phyloP scores from a whole-genome alignment of 2,888 invertebrate genomes.

The Elysia crispata region DNA sequence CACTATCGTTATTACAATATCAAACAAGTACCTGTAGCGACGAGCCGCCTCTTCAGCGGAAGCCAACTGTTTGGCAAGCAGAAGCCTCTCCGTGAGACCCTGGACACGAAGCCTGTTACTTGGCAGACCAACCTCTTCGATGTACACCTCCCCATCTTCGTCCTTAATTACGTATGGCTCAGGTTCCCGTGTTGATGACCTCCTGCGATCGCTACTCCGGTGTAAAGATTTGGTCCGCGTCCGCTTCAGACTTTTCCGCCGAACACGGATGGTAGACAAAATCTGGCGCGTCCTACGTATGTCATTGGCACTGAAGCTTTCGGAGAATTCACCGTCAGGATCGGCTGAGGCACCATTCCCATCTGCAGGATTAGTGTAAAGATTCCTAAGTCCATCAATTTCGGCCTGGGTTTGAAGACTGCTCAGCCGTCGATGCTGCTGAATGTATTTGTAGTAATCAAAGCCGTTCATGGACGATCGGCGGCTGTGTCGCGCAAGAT shows the following conservation, averaged over 20 bases:
- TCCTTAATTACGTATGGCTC: not conserved
- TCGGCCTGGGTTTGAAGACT: not conserved
- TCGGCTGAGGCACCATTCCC: not conserved
- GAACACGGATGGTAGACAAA: conserved; percentile 37
- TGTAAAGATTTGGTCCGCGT: not conserved
- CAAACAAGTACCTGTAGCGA: conserved; percentile 25
- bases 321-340: not conserved
- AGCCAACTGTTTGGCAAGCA: conserved; percentile 37
- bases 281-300: conserved; percentile 22
- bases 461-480: not conserved
- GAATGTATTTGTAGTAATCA: conserved; percentile 14
- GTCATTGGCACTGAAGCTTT: conserved; percentile 39
- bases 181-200: not conserved
- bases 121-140: conserved; percentile 47
- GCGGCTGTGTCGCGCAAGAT: not conserved
- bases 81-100: conserved; percentile 39
- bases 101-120: conserved; percentile 29
- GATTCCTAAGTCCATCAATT: not conserved
- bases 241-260: conserved; percentile 12
- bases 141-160: conserved; percentile 11
- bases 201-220: not conserved
- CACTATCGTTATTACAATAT: too few relatives aligned
- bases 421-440: not conserved
- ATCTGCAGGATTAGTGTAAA: not conserved
- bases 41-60: conserved; percentile 34